Percentiles rank a stretch among this genome's conserved stretches.
These are phyloP conservation scores for Archivesica marissinica DNA, from an alignment of 1,140 invertebrate genomes.

Conservation along the genomic window DNA sequence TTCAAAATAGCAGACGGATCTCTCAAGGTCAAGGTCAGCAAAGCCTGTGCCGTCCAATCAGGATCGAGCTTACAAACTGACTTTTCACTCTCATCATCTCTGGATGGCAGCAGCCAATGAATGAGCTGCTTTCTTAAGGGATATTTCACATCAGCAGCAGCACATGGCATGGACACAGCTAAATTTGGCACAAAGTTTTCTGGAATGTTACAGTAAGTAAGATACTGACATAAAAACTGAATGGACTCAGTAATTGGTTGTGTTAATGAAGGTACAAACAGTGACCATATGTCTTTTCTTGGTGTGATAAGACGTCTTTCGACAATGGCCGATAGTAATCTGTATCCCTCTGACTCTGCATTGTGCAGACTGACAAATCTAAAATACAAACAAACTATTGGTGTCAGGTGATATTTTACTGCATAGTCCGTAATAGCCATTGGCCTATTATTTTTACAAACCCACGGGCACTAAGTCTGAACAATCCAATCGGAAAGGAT, in stretches of 20 bases:
- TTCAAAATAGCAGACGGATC: constrained; percentile 12
- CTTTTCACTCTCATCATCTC: constrained; percentile 53
- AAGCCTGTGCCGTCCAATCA: constrained; percentile 50
- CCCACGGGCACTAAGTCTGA: too few species aligned
- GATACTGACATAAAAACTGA: constrained; percentile 10
- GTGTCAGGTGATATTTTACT: too few species aligned
- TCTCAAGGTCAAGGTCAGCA: constrained; percentile 57
- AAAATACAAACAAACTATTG: too few species aligned
- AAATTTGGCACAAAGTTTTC: constrained; percentile 48
- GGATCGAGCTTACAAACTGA: constrained; percentile 31
- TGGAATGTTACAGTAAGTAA: constrained; percentile 27
- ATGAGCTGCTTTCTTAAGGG: constrained; percentile 57
- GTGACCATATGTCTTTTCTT: constrained; percentile 48
- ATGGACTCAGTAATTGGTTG: constrained; percentile 44
- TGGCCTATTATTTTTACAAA: too few species aligned
- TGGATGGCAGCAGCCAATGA: constrained; percentile 55
- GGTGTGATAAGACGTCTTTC: constrained; percentile 14
- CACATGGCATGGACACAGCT: not conserved
- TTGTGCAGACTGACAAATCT: constrained; percentile 57
- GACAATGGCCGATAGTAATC: constrained; percentile 38
- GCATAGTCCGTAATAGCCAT: too few species aligned
- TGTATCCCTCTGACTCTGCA: constrained; percentile 43
- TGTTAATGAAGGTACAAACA: constrained; percentile 45
- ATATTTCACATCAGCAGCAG: not conserved
- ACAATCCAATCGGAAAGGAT: too few species aligned